Base-by-base conservation (phyloP, 1,140 invertebrate species). In the Drosophila nikananu region DNA sequence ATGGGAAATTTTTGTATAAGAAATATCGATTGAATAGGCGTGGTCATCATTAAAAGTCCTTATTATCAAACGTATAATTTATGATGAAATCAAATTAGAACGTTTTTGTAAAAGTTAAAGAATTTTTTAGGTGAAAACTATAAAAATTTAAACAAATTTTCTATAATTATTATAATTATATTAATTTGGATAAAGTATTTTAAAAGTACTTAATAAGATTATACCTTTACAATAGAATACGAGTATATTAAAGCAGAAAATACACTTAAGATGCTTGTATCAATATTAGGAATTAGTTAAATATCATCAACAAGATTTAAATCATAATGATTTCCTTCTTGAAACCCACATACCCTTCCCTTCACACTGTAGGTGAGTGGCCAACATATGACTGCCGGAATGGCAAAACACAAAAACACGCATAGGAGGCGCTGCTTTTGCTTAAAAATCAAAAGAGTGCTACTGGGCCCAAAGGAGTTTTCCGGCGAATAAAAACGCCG, bases 371-470 rank as follows among this genome's bases (percentile, higher is more conserved):
- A 66, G 39, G 59, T 65, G 63, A 51, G 48, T 59, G 32, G 19
- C 35, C 37, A 77, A 78, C 80, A 82, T 78, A 78, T 83, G 75
- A 83, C 60, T 63, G 72, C 21, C 39, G 51, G 48, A 71, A 76
- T 79, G 32, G 55, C 48, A n/a, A 17, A 77, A 65, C 49, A 77
- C 67, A 15, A 66, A 44, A 52, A 72, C 57, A 52, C 21, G 55
- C 37, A 58, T 37, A 62, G 21, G 52, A 46, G 39, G 39, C 54
- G 61, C 64, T 66, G 49, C 63, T n/a, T n/a, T n/a, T n/a, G 67
- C 39, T 68, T 54, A 61, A 65, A 87, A 86, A 87, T 87, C 71
- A 86, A 80, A 86, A 86, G 71, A 76, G 83, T 32, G 75, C 39
- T 41, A 37, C 23, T 25, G 37, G 65, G 68, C 74, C 82, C 82